phyloP scores from a whole-genome alignment of 1,140 invertebrate genomes.

The Globodera ellingtonae region DNA sequence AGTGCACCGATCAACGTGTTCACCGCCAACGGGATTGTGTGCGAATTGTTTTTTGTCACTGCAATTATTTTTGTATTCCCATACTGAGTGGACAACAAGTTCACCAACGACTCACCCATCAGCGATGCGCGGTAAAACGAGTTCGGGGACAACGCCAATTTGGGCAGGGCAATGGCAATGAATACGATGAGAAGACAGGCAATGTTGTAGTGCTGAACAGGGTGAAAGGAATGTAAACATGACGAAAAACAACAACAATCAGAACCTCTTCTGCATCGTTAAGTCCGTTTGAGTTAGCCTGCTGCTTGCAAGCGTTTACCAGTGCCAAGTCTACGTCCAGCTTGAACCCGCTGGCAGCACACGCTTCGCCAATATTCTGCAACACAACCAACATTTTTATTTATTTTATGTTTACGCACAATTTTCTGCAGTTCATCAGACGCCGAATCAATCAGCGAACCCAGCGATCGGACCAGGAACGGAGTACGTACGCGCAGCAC shows the following conservation, averaged over 20 bases:
- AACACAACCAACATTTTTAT: neutral
- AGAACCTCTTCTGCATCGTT: constrained; percentile 44
- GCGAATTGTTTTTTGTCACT: constrained; percentile 82
- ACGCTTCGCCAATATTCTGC: constrained; percentile 88
- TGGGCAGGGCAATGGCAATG: constrained; percentile 93
- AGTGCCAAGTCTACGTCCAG: constrained; percentile 93
- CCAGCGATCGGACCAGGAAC: constrained; percentile 90
- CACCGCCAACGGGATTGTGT: constrained; percentile 92
- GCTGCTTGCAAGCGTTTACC: constrained; percentile 79
- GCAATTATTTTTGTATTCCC: neutral
- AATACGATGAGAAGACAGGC: constrained; percentile 97
- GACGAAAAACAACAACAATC: neutral
- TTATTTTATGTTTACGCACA: constrained; percentile 26
- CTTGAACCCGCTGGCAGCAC: constrained; percentile 85
- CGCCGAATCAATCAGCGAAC: constrained; percentile 89
- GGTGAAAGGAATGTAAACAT: neutral
- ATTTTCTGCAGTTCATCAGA: constrained; percentile 81
- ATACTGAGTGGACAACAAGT: neutral
- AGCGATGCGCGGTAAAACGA: constrained; percentile 78
- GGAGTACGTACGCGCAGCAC: constrained; percentile 89
- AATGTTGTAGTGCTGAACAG: constrained; percentile 79
- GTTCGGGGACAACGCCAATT: constrained; percentile 85
- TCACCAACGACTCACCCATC: constrained; percentile 71
- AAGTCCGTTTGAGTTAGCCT: constrained; percentile 75
- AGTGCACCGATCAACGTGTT: constrained; percentile 93